A percentile compares a stretch with the other conserved stretches of the same genome.
These are phyloP conservation scores for Drosophila jambulina DNA, from an alignment of 1,140 invertebrate genomes.

Conservation along the genomic window DNA sequence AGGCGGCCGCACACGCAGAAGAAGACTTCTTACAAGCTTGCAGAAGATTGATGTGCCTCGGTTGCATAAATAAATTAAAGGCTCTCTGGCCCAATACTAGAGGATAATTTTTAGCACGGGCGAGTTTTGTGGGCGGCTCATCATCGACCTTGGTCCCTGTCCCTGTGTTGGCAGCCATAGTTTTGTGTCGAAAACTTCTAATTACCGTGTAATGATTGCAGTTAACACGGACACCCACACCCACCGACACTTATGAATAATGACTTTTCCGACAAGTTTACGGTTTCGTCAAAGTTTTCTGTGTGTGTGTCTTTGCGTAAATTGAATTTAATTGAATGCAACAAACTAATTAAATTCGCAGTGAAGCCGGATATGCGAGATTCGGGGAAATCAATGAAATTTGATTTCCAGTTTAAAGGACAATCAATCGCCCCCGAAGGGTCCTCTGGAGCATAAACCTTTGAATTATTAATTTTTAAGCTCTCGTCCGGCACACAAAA, in stretches of 20 bases:
- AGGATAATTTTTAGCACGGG: conserved; percentile 15
- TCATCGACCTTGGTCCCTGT: conserved; percentile 3
- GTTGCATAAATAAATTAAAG: conserved; percentile 77
- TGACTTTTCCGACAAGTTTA: conserved; percentile 56
- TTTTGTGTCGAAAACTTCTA: conserved; percentile 68
- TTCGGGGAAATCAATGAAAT: conserved; percentile 59
- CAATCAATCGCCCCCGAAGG: conserved; percentile 9
- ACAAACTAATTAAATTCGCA: conserved; percentile 60
- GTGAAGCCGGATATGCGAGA: neutral
- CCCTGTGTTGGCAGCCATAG: conserved; percentile 30
- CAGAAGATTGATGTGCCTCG: conserved; percentile 74
- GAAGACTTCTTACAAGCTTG: conserved; percentile 53
- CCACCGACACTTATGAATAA: conserved; percentile 60
- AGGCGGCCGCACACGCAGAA: conserved; percentile 25
- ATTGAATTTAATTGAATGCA: conserved; percentile 65
- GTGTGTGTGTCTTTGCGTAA: conserved; percentile 34
- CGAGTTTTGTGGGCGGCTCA: neutral
- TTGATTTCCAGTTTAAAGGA: conserved; percentile 47
- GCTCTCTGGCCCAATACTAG: conserved; percentile 20
- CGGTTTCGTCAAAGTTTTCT: conserved; percentile 49
- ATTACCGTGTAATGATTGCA: conserved; percentile 75
- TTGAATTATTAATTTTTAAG: conserved; percentile 84
- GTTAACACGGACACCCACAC: conserved; percentile 38
- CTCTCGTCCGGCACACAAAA: conserved; percentile 34
- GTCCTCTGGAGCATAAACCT: conserved; percentile 58